Base-by-base conservation (phyloP, 2,797 vertebrate species). In the Anguilla pacifica region DNA sequence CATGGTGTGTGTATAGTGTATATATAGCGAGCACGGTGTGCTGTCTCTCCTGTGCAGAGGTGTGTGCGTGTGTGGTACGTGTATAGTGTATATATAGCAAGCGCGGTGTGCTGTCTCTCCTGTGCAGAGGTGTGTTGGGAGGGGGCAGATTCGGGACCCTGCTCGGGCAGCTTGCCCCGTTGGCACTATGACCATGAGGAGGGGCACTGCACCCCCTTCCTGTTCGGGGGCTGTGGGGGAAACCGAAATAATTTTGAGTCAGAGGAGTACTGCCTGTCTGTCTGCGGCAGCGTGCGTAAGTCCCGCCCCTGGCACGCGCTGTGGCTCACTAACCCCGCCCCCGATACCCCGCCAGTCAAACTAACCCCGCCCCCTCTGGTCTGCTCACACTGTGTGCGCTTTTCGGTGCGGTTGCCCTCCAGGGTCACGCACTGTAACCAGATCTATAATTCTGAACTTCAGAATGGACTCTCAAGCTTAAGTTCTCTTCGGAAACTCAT, bases 171-270 rank as follows among this genome's bases (percentile, higher is more conserved):
- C 97, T 96, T 99, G 96, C 95, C 97, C 94, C 98, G 98, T 95
- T 99, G 98, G 98, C 99, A 96, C 96, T 99, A 97, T 97, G 98
- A 98, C 92, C 95, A 96, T 90, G 94, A 96, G 77, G 97, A 98
- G 94, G 97, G 97, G 93, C 97, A 96, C 93, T 99, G 98, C 35
- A 97, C 94, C 74, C 97, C 97, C 90, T 99, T 99, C 97, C 98
- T 98, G 97, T 99, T 98, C 94, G 98, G 98, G 59, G 98, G 98
- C 97, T 99, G 98, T 43, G 98, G 98, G 46, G 98, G 98, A 93
- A 99, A 99, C 97, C 95, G 98, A 94, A 99, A 99, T 98, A 99
- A 99, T 97, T 99, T 99, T 98, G 98, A 98, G 93, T 98, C 98
- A 3, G 96, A 99, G 96, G 97, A 98, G 85, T 99, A 99, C 97